Base-by-base conservation (phyloP, 2,113 vertebrate genomes). In the Scolopax mira region DNA sequence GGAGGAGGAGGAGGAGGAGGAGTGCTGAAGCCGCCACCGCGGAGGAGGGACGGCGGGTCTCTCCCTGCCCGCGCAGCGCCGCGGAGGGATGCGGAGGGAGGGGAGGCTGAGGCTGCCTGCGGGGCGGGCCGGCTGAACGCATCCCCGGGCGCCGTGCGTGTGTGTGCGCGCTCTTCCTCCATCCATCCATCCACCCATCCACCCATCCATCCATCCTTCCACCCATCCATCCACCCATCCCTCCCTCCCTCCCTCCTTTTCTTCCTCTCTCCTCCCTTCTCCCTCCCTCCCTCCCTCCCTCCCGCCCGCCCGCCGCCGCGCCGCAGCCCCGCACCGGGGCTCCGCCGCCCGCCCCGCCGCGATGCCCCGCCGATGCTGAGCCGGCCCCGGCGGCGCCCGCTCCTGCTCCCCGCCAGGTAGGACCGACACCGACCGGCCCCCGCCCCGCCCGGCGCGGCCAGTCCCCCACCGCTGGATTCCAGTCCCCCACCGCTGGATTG, bases 291-390 rank as follows among this genome's bases (percentile, higher is more conserved):
- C 12, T 71, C 23, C 39, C 41, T 69, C 19, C 18, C 60, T 14
- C 49, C 67, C 39, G 13, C 71, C 93, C 79, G 91, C 94, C 89
- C 95, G 92, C 93, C 93, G 94, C 96, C 88, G 88, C 92, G 66
- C 85, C 46, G 74, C 89, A 79, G 67, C 89, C 52, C 67, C 74
- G 54, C 80, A 55, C 86, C 58, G 95, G 88, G 72, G 87, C 75
- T 69, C 94, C 96, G 90, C 94, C 95, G 58, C 72, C 95, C 82
- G 44, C 42, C 67, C 89, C 90, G 54, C 89, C 70, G 80, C 65
- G 94, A 85, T 89, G 93, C 93, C 65, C 48, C 46, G 57, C 41
- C 39, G 74, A 64, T 71, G 62, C 87, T 83, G 89, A 80, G 60
- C 67, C 83, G 55, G 69, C 79, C 70, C 89, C 60, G 82, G 79